Conservation (phyloP, 2,888 invertebrate species). For the Mythimna ferrago region DNA sequence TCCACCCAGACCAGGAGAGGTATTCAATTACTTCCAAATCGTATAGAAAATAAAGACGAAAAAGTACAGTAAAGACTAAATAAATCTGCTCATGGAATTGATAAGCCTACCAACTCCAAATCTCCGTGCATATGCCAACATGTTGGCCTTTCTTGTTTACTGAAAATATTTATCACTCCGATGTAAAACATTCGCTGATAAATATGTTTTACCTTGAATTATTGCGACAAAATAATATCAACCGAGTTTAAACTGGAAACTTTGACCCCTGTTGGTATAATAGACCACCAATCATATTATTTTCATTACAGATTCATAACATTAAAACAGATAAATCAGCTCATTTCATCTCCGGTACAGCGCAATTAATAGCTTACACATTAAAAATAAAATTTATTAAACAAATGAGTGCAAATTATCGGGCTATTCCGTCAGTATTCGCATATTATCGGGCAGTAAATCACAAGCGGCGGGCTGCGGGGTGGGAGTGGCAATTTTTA, state of each 20-base stretch:
- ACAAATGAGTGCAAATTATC: conserved; percentile 36
- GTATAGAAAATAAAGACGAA: background rate
- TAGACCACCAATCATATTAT: background rate
- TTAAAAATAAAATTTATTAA: conserved; percentile 31
- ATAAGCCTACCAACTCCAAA: background rate
- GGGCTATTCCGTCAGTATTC: conserved; percentile 36
- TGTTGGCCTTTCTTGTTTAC: background rate
- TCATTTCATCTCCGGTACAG: conserved; percentile 8
- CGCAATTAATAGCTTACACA: conserved; percentile 30
- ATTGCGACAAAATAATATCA: background rate
- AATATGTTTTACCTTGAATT: background rate
- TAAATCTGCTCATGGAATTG: background rate
- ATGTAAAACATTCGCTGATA: background rate
- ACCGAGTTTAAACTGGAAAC: background rate
- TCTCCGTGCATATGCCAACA: background rate
- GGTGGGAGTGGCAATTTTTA: conserved; percentile 48
- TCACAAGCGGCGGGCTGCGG: conserved; percentile 32
- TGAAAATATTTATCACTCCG: background rate
- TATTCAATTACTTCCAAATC: too few species aligned
- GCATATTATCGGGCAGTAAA: conserved; percentile 57
- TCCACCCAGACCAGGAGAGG: too few species aligned
- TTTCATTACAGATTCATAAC: background rate
- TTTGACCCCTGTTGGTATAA: too few species aligned
- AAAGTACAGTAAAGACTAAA: background rate
- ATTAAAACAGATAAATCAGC: conserved; percentile 20